Percentiles rank a stretch among this genome's conserved stretches.
Evolutionary conservation across 2,113 vertebrate species (phyloP).

Genomic region (Periophthalmodon schlosseri): DNA sequence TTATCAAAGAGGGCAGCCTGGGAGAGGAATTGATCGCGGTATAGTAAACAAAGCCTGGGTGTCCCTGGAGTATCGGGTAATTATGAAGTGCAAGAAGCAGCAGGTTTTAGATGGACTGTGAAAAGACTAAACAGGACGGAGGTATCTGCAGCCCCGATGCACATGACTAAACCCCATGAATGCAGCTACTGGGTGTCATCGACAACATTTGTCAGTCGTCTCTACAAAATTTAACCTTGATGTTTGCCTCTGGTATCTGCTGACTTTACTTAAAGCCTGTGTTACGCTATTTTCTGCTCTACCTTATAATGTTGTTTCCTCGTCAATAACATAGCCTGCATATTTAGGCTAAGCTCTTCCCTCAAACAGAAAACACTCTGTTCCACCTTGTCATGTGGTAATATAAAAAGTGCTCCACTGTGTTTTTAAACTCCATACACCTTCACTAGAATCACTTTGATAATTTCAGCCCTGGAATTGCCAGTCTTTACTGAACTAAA

Average conservation of each 20-base stretch:
- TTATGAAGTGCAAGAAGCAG: constrained; percentile 70
- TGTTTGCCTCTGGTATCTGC: background rate
- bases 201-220: constrained; percentile 20
- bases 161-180: constrained; percentile 2
- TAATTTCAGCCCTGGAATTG: too few species aligned
- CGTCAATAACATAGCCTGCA: too few species aligned
- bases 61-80: constrained; percentile 66
- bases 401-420: too few species aligned
- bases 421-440: too few species aligned
- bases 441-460: too few species aligned
- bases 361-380: too few species aligned
- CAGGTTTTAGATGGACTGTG: constrained; percentile 52
- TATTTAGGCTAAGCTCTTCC: too few species aligned
- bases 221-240: background rate
- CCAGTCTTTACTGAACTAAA: too few species aligned
- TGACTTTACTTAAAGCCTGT: too few species aligned
- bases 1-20: constrained; percentile 63
- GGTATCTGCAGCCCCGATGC: constrained; percentile 25
- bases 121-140: constrained; percentile 45
- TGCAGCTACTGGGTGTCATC: constrained; percentile 14
- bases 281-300: too few species aligned
- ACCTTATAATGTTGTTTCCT: too few species aligned
- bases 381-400: too few species aligned
- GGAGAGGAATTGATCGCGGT: constrained; percentile 69
- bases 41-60: constrained; percentile 70